phyloP scores from a whole-genome alignment of 2,888 invertebrate species.

The Agrotis ipsilon region DNA sequence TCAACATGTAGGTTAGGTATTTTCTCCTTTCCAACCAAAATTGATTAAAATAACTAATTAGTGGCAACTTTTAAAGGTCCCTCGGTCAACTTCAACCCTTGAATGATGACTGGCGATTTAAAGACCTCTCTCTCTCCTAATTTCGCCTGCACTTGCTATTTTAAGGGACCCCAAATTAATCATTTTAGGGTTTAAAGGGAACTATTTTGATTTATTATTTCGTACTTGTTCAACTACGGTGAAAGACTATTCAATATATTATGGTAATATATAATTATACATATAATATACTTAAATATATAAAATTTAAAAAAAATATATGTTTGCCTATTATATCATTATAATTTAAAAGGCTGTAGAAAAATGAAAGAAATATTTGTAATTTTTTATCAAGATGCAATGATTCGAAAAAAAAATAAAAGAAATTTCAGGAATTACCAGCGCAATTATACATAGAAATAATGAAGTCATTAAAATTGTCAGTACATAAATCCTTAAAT shows the following conservation, averaged over 20 bases:
- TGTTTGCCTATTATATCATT: no score
- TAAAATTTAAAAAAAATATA: no score
- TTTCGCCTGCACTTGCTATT: conserved; percentile 74
- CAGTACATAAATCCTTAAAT: conserved; percentile 34
- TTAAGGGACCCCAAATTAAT: conserved; percentile 75
- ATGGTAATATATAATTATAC: no score
- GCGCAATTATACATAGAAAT: conserved; percentile 24
- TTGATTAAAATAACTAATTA: conserved; percentile 57
- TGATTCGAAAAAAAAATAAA: background rate
- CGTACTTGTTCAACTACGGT: conserved; percentile 15
- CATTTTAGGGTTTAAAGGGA: conserved; percentile 63
- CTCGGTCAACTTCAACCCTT: conserved; percentile 66
- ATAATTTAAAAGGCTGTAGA: background rate
- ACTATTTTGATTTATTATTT: conserved; percentile 69
- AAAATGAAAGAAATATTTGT: background rate
- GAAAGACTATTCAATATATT: conserved; percentile 1
- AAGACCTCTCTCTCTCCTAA: conserved; percentile 69
- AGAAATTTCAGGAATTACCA: background rate
- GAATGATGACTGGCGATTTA: conserved; percentile 75
- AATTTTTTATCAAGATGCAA: no score
- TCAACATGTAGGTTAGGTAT: background rate
- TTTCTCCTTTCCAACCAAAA: background rate
- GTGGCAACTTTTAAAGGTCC: conserved; percentile 56
- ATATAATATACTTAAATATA: no score
- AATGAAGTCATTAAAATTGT: conserved; percentile 35